Evolutionary conservation across 2,888 invertebrate genomes (phyloP).

Genomic region (Prenolepis imparis): DNA sequence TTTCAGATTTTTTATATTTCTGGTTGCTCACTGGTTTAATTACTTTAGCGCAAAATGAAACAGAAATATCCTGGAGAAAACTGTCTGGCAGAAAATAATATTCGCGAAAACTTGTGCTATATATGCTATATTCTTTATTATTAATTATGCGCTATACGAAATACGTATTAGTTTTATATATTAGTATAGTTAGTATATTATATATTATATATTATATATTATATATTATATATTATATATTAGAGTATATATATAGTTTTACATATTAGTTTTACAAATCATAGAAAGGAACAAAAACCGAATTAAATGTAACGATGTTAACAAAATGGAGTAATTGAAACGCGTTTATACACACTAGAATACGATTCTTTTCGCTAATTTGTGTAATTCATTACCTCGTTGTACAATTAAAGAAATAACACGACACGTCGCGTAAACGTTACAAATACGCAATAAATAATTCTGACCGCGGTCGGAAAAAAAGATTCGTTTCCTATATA

Average conservation of each 20-base stretch:
- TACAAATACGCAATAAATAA: conserved; percentile 36
- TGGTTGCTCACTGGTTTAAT: not conserved
- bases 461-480: conserved; percentile 1
- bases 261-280: conserved; percentile 9
- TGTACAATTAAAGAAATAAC: not conserved
- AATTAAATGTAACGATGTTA: not conserved
- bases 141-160: not conserved
- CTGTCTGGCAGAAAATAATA: not conserved
- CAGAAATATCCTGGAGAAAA: not conserved
- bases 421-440: not conserved
- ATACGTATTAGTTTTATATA: conserved; percentile 4
- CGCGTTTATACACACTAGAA: not conserved
- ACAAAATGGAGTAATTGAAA: not conserved
- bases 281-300: not conserved
- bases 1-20: conserved; percentile 4
- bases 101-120: not conserved
- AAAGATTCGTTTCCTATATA: not conserved
- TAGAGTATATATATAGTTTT: no score
- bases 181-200: no score
- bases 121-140: not conserved
- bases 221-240: no score
- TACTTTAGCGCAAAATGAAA: not conserved
- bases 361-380: conserved; percentile 13
- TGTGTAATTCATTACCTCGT: not conserved
- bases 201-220: no score